Percentiles rank a stretch among this genome's conserved stretches.
These are phyloP conservation scores for Trachelus troglodyta DNA, from an alignment of 2,888 invertebrate genomes.

Conservation along the genomic window DNA sequence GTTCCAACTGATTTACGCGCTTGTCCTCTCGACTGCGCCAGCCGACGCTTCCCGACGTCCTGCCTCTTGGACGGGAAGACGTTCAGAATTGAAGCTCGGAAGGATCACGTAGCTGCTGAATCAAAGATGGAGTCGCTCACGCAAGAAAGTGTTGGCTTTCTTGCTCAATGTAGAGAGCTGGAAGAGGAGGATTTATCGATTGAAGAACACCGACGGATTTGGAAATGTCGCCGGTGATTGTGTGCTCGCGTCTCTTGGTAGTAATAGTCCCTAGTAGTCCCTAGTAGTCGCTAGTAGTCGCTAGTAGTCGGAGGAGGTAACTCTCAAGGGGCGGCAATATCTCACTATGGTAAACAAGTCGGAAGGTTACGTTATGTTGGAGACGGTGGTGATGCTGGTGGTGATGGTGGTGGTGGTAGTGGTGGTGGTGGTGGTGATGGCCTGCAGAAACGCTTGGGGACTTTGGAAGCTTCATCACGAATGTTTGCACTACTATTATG, in stretches of 20 bases:
- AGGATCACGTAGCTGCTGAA: conserved; percentile 9
- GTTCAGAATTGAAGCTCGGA: conserved; percentile 25
- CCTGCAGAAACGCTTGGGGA: too few relatives aligned
- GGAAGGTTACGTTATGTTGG: conserved; percentile 22
- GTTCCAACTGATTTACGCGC: conserved; percentile 55
- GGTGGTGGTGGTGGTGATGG: conserved; percentile 7
- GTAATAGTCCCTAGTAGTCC: conserved; percentile 21
- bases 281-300: conserved; percentile 4
- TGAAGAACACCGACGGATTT: conserved; percentile 11
- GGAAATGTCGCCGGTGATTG: conserved; percentile 13
- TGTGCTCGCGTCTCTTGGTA: background rate
- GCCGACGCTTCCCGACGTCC: conserved; percentile 39
- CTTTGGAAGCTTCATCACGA: conserved; percentile 17
- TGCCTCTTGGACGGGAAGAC: conserved; percentile 33
- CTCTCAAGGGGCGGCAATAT: conserved; percentile 40
- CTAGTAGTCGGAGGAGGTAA: conserved; percentile 25
- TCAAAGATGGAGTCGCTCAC: too few relatives aligned
- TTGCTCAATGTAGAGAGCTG: background rate
- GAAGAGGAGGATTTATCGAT: conserved; percentile 9
- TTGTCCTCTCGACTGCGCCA: conserved; percentile 40
- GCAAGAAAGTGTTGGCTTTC: too few relatives aligned
- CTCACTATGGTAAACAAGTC: conserved; percentile 46
- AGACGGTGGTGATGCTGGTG: conserved; percentile 18
- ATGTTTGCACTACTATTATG: conserved; percentile 50
- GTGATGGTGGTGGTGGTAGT: conserved; percentile 18